Evolutionary conservation across 1,140 invertebrate species (phyloP), one percentile per base, ranked within the genome.

Genomic region (Octopus sinensis): DNA sequence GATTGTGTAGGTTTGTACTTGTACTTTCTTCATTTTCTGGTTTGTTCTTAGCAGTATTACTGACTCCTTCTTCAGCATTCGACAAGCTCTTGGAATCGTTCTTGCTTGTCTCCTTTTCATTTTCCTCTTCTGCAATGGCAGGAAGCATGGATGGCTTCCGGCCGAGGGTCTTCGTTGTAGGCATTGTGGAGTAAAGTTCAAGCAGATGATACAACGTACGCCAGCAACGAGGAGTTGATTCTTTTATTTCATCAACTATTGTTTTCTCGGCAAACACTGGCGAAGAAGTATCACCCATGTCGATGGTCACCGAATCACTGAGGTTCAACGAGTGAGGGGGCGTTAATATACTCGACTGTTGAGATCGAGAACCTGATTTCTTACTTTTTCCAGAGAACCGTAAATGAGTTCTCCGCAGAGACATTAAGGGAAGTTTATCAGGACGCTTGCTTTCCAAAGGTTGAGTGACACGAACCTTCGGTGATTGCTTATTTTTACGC

Each of bases 121-220:
- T 79, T 56, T 82, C 78, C 81, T 88, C 86, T 82, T 89, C 88
- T 9, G 83, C 86, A 75, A 89, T 89, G 17, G 86, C 86, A 13
- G 88, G 86, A 53, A 89, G 81, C 10, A 84, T 80, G 3, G 80
- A 83, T 91, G 82, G 91, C 91, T 79, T 92, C 89, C 83, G 91
- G 23, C 92, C 93, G 13, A 98, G 95, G 0, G 96, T 98, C 90
- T 98, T 97, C 0, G 96, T 96, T 88, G 98, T 96, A 0, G 97
- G 96, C 93, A 96, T 95, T 23, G 95, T 96, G 4, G 96, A 96
- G 88, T 99, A 98, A 43, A 98, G 91, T 87, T 98, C 96, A 56
- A 99, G 90, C 23, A 98, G 92, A 89, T 96, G 94, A 88, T 97
- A 98, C 83, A 99, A 94, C 6, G 96, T 98, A 88, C 95, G 95